Evolutionary conservation across 2,797 vertebrate species (phyloP), one percentile per base, ranked within the genome.

Genomic region (Melopsittacus undulatus): DNA sequence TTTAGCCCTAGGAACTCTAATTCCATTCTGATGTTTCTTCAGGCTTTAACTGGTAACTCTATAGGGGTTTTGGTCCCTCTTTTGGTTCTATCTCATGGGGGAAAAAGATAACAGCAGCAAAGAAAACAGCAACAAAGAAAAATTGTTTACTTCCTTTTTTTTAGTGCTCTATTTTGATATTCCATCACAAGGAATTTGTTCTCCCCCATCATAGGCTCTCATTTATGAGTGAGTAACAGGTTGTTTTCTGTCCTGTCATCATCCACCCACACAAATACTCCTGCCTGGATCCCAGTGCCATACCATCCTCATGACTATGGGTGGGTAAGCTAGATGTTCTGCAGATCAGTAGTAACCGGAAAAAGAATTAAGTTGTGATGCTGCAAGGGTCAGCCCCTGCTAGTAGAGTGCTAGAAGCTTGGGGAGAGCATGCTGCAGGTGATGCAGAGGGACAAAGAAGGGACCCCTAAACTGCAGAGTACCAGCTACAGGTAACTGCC

Each of bases 261-360:
- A 74, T 45, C 83, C 40, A 8, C 93, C 82, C 87, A 82, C 90
- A 78, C 73, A 67, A 90, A 84, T 81, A 78, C 20, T 95, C 74
- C 77, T 91, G 91, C 87, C 72, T 88, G 87, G 77, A 79, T 95
- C 79, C 81, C 83, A 87, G 89, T 74, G 74, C 87, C 69, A 20
- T 19, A 19, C 70, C 82, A 64, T 73, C 66, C 73, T 83, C 82
- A 49, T 14, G 17, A 29, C 59, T 7, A 13, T 68, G 62, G 38
- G 79, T 78, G 86, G 83, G 43, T 78, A 22, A 38, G 74, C 59
- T 82, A n/a, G 34, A 93, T 72, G 27, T 76, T 73, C 85, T 59
- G 23, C 34, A 84, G 82, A 84, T 77, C 36, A 9, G 73, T 68
- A 83, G 43, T 87, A 86, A 90, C 2, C 80, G 72, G 62, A 57